phyloP scores from a whole-genome alignment of 2,888 invertebrate genomes.

The Cheilosia grossa region DNA sequence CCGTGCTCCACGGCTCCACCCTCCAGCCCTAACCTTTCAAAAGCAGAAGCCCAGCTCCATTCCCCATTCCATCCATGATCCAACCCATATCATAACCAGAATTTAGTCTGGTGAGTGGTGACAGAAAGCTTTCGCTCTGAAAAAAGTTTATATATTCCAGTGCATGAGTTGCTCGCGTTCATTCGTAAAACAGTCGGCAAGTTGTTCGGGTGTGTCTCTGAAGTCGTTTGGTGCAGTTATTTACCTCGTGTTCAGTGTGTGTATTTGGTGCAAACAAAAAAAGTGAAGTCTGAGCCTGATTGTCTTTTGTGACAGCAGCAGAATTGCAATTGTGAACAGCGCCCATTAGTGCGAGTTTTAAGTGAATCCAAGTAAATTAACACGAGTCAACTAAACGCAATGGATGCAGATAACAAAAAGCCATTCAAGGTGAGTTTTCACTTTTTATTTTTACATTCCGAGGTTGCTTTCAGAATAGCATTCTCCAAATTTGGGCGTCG shows the following conservation, averaged over 20 bases:
- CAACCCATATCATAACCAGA: not conserved
- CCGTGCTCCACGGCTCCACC: not conserved
- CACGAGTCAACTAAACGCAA: slow-evolving; percentile 59
- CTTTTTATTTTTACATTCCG: not conserved
- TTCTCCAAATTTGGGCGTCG: slow-evolving; percentile 59
- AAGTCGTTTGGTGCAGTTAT: slow-evolving; percentile 25
- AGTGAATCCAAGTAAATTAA: slow-evolving; percentile 18
- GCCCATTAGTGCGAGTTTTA: slow-evolving; percentile 10
- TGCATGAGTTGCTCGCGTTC: slow-evolving; percentile 57
- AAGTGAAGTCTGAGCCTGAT: not conserved
- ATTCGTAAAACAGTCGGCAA: slow-evolving; percentile 76
- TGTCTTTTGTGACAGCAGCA: slow-evolving; percentile 18
- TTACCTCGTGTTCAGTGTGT: slow-evolving; percentile 56
- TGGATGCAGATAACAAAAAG: slow-evolving; percentile 77
- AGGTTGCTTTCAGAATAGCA: not conserved
- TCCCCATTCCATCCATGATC: not conserved
- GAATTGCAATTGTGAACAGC: slow-evolving; percentile 24
- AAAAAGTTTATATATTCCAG: slow-evolving; percentile 55
- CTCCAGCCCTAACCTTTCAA: too few species aligned
- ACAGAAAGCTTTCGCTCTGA: slow-evolving; percentile 20
- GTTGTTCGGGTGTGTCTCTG: slow-evolving; percentile 67
- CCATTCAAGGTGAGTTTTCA: slow-evolving; percentile 77
- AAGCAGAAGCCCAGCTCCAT: not conserved
- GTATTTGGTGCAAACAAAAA: slow-evolving; percentile 5
- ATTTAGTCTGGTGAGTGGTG: slow-evolving; percentile 17